Evolutionary conservation across 2,113 vertebrate genomes (phyloP).

Genomic region (Diglossa brunneiventris): DNA sequence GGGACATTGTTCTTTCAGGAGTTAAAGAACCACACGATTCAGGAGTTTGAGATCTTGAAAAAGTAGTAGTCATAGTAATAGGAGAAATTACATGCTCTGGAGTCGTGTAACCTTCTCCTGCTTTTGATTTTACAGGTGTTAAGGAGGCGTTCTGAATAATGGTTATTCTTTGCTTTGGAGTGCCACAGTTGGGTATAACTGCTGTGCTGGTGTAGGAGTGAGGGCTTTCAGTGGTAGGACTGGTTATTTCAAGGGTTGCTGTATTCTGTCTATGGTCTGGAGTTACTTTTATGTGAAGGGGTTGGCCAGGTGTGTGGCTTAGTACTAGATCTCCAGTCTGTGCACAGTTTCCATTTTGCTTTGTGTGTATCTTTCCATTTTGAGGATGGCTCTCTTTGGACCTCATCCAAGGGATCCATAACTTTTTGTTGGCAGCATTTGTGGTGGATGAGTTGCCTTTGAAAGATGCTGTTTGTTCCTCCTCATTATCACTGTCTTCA

Average conservation of each 20-base stretch:
- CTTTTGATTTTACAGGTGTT: constrained; percentile 82
- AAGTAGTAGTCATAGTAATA: constrained; percentile 81
- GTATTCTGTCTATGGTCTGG: constrained; percentile 91
- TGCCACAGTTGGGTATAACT: constrained; percentile 91
- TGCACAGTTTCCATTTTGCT: constrained; percentile 82
- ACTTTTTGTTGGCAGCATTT: constrained; percentile 83
- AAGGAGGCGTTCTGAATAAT: constrained; percentile 91
- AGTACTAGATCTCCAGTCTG: constrained; percentile 89
- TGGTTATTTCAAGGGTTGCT: constrained; percentile 92
- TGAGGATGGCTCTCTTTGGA: constrained; percentile 80
- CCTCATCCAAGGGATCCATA: constrained; percentile 85
- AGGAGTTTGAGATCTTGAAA: constrained; percentile 84
- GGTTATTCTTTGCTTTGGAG: constrained; percentile 93
- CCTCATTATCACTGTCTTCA: constrained; percentile 80
- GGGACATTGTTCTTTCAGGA: constrained; percentile 90
- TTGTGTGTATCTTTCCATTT: constrained; percentile 82
- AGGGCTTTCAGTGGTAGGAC: constrained; percentile 83
- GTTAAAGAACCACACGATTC: constrained; percentile 87
- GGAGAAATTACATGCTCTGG: constrained; percentile 85
- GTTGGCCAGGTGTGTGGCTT: constrained; percentile 91
- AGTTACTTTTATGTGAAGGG: constrained; percentile 94
- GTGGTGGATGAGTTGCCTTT: constrained; percentile 77
- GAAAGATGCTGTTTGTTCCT: constrained; percentile 72
- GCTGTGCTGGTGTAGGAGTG: constrained; percentile 94
- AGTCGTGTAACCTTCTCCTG: constrained; percentile 76